These are phyloP conservation scores for Oxyteleia sp. DNA, from an alignment of 2,888 invertebrate genomes.

Conservation along the genomic window DNA sequence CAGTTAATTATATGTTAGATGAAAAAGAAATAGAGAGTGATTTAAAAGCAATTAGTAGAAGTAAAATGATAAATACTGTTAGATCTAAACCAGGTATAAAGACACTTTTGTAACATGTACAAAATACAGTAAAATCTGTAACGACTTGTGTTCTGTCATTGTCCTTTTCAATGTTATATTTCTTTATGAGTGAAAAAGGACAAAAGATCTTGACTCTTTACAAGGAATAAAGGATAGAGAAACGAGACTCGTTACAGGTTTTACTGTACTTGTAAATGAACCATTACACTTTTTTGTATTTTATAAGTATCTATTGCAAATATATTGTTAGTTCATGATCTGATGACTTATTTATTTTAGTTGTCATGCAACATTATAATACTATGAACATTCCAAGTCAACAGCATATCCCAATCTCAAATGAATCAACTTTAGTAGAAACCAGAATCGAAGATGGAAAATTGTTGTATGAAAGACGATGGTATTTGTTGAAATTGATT, in stretches of 20 bases:
- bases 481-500: conserved; percentile 88
- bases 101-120: not conserved
- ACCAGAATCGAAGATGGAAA: conserved; percentile 98
- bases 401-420: conserved; percentile 85
- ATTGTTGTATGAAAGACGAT: conserved; percentile 96
- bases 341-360: conserved; percentile 78
- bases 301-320: no score
- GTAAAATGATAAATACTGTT: conserved; percentile 88
- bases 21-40: conserved; percentile 96
- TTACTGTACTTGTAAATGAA: no score
- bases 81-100: conserved; percentile 88
- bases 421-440: conserved; percentile 90
- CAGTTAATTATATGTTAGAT: conserved; percentile 95
- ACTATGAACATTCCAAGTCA: conserved; percentile 83
- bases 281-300: no score
- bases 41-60: conserved; percentile 92
- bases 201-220: no score
- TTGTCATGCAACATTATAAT: conserved; percentile 83
- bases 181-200: no score
- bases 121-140: no score
- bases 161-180: no score
- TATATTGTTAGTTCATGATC: no score
- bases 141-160: no score
- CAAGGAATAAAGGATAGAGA: no score
- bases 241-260: no score